Conservation (phyloP, 2,113 vertebrate species). For the Salvelinus alpinus region DNA sequence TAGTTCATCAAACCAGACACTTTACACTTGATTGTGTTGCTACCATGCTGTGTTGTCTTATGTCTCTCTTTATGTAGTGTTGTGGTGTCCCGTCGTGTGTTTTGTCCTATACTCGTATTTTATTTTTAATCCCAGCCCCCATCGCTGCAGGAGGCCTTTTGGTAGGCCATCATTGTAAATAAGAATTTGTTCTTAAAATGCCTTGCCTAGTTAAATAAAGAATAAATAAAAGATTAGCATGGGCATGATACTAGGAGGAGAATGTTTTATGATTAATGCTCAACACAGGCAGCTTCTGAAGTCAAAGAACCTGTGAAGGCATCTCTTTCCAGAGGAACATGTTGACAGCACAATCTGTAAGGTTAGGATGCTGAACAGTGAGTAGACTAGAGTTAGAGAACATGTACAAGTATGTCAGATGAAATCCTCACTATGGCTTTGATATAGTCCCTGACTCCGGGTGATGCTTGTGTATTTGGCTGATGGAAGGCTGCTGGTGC, state of each 20-base stretch:
- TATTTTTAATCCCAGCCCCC: too few species aligned
- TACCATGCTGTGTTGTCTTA: too few species aligned
- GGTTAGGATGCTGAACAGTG: too few species aligned
- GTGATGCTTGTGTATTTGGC: conserved; percentile 11
- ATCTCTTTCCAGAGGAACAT: neutral
- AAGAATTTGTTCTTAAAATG: too few species aligned
- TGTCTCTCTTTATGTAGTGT: too few species aligned
- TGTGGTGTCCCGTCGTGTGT: too few species aligned
- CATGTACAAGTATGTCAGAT: neutral
- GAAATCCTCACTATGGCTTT: neutral
- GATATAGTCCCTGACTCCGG: conserved; percentile 22
- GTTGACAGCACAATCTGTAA: neutral
- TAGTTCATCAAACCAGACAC: neutral
- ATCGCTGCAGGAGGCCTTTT: too few species aligned
- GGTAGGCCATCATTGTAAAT: too few species aligned
- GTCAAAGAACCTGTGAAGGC: too few species aligned
- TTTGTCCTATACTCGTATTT: too few species aligned
- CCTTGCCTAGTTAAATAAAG: too few species aligned
- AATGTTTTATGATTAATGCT: neutral
- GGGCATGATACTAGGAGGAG: neutral
- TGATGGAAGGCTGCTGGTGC: conserved; percentile 16
- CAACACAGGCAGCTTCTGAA: too few species aligned
- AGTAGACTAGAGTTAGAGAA: neutral
- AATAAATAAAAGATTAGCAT: neutral
- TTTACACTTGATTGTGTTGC: neutral